These are phyloP conservation scores for Drosophila falleni DNA, from an alignment of 2,888 invertebrate species.

Conservation along the genomic window DNA sequence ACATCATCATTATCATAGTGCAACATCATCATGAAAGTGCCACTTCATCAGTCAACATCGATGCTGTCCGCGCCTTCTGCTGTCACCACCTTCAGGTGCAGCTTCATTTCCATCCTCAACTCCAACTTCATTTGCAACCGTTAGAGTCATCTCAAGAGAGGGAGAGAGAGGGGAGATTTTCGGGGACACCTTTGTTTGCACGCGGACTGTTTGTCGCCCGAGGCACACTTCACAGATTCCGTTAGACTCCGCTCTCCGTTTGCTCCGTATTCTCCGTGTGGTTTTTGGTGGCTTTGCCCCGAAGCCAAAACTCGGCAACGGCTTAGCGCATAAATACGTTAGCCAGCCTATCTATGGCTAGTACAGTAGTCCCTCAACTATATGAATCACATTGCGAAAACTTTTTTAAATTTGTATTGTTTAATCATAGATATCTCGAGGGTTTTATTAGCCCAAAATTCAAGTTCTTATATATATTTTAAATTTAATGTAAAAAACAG, in stretches of 20 bases:
- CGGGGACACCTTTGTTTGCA: conserved; percentile 67
- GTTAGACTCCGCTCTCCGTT: conserved; percentile 19
- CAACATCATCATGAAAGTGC: conserved; percentile 50
- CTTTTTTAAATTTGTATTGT: neutral
- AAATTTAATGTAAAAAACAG: no score
- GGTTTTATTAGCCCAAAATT: no score
- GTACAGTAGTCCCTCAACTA: neutral
- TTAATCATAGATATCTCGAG: neutral
- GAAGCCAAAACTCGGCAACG: conserved; percentile 45
- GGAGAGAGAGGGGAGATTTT: neutral
- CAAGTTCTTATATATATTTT: no score
- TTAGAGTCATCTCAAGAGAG: conserved; percentile 2
- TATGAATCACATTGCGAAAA: neutral
- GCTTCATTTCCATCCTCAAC: conserved; percentile 33
- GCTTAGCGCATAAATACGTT: conserved; percentile 67
- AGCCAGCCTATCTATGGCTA: conserved; percentile 1
- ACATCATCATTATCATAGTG: conserved; percentile 8
- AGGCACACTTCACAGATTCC: conserved; percentile 67
- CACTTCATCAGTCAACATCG: conserved; percentile 80
- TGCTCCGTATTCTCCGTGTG: conserved; percentile 48
- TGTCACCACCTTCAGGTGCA: conserved; percentile 54
- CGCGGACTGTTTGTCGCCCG: conserved; percentile 46
- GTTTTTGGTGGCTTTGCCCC: conserved; percentile 73
- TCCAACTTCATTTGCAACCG: conserved; percentile 7
- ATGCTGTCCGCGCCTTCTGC: conserved; percentile 61